Percentiles rank a stretch among this genome's conserved stretches.
These are phyloP conservation scores for Protosalanx chinensis DNA, from an alignment of 2,797 vertebrate genomes.

Conservation along the genomic window DNA sequence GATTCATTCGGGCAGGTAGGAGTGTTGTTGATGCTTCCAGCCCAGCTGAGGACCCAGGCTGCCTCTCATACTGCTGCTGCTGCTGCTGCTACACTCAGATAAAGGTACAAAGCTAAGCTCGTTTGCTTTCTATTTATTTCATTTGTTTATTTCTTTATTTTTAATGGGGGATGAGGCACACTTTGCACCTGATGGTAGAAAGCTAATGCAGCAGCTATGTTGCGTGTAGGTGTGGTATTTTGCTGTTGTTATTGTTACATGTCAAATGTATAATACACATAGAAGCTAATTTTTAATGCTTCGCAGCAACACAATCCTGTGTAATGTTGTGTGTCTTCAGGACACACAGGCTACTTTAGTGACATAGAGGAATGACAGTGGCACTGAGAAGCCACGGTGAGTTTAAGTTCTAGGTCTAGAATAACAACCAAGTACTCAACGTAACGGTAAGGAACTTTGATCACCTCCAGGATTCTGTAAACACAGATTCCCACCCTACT, in stretches of 20 bases:
- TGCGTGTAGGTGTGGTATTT: neutral
- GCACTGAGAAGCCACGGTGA: neutral
- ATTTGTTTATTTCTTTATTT: neutral
- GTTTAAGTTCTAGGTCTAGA: neutral
- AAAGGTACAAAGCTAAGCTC: slow-evolving; percentile 45
- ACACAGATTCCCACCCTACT: neutral
- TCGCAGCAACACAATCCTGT: neutral
- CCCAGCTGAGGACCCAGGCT: slow-evolving; percentile 32
- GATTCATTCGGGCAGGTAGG: slow-evolving; percentile 57
- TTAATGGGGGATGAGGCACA: neutral
- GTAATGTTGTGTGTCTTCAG: neutral
- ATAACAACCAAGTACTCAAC: neutral
- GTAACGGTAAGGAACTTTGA: neutral
- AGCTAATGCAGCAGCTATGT: neutral
- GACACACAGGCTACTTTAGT: neutral
- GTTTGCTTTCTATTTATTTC: neutral
- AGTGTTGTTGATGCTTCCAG: slow-evolving; percentile 27
- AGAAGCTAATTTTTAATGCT: neutral
- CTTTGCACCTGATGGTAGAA: neutral
- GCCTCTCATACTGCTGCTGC: slow-evolving; percentile 24
- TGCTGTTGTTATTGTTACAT: neutral
- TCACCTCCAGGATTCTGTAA: neutral
- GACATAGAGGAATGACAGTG: neutral
- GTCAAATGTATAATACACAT: neutral
- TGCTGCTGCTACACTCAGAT: neutral